Evolutionary conservation across 2,888 invertebrate species (phyloP), one percentile per base, ranked within the genome.

Genomic region (Apantesis nais): DNA sequence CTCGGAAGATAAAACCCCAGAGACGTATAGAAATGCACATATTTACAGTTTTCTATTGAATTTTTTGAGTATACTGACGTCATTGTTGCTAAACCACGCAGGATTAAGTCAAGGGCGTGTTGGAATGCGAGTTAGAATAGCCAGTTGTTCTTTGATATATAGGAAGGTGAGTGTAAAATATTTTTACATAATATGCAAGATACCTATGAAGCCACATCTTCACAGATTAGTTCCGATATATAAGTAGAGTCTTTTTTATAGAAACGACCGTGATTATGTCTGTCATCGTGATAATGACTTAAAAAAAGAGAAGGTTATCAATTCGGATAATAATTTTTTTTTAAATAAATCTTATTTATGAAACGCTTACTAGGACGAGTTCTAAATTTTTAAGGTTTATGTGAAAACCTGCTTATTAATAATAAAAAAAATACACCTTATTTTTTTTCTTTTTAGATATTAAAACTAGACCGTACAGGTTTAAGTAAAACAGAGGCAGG

Each of bases 111-210:
- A 95, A 83, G 92, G 95, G 79, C 95, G 97, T 78, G 95, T 98
- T 63, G 98, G 98, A 66, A 97, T 98, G 97, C 93, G 97, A 86
- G 95, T 97, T 69, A 92, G 98, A 81, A 96, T 98, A 68, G 97
- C 98, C 0, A 96, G 97, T 82, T 97, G 97, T 85, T 97, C 97
- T 0, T 89, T 98, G n/a, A 89, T 98, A 75, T 98, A 98, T 87
- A 96, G 97, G 94, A 98, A 98, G 96, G 98, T 98, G 82, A 82
- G 82, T 79, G 67, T 48, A 34, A 52, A 22, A 29, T 2, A 29
- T 12, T 58, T 58, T 58, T 58, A 5, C 7, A 58, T 16, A 29
- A 58, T 0, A 55, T 55, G 52, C 55, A 25, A 14, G 25, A 25
- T 2, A 55, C 55, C 25, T 55, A 25, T 25, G 12, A 25, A 55